Conservation (phyloP, 2,113 vertebrate genomes). For the Hypanus sabinus region DNA sequence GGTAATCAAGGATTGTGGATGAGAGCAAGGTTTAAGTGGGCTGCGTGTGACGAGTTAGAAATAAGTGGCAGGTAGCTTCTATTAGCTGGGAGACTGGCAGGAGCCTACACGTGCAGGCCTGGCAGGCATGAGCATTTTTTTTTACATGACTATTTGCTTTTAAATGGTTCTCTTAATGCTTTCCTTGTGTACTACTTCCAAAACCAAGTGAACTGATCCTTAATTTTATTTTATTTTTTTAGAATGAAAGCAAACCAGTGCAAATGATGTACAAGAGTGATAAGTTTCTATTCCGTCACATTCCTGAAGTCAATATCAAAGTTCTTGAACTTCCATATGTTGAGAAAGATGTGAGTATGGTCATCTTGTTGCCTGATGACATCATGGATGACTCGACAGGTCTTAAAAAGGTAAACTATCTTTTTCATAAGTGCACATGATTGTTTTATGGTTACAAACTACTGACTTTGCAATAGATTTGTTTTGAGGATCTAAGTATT, state of each 20-base stretch:
- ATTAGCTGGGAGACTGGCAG: no score
- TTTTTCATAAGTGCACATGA: neutral
- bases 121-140: neutral
- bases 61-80: no score
- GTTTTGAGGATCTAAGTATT: neutral
- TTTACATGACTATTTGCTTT: neutral
- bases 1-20: no score
- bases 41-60: no score
- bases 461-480: neutral
- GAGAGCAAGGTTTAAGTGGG: no score
- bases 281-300: conserved; percentile 62
- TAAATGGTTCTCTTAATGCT: neutral
- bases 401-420: conserved; percentile 63
- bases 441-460: neutral
- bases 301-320: conserved; percentile 57
- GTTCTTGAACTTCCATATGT: conserved; percentile 76
- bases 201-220: neutral
- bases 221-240: conserved; percentile 33
- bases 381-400: conserved; percentile 45
- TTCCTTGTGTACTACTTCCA: neutral
- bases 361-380: conserved; percentile 73
- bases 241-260: conserved; percentile 70
- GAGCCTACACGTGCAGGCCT: no score
- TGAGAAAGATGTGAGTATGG: conserved; percentile 73
- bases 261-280: conserved; percentile 83